These are phyloP conservation scores for Peromyscus attwateri DNA, from an alignment of 2,797 vertebrate genomes.

Conservation along the genomic window DNA sequence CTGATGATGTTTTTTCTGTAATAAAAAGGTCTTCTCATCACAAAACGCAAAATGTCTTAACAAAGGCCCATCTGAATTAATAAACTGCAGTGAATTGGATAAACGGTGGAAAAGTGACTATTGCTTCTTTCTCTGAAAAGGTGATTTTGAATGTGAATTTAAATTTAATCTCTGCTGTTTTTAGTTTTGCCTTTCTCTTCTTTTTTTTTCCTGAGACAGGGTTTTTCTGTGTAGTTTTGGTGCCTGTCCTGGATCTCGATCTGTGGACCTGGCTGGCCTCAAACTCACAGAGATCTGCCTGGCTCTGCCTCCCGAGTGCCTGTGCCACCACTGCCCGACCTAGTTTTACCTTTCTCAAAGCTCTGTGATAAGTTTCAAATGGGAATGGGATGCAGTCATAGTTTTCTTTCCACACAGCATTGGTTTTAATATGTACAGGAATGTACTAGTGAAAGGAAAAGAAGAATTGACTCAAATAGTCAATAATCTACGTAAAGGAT, in stretches of 20 bases:
- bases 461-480: not conserved
- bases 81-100: slow-evolving; percentile 30
- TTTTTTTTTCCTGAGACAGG: too few relatives aligned
- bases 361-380: slow-evolving; percentile 55
- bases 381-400: not conserved
- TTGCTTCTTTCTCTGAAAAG: slow-evolving; percentile 12
- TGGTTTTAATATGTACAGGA: not conserved
- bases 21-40: slow-evolving; percentile 38
- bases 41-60: slow-evolving; percentile 50
- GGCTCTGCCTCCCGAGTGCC: too few relatives aligned
- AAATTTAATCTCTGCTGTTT: slow-evolving; percentile 55
- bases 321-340: too few relatives aligned
- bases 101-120: slow-evolving; percentile 63
- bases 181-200: not conserved
- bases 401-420: not conserved
- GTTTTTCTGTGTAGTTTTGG: too few relatives aligned
- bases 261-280: too few relatives aligned
- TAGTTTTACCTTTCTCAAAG: not conserved
- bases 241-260: too few relatives aligned
- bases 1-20: not conserved
- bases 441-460: not conserved
- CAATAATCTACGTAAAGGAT: not conserved
- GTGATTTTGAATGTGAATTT: slow-evolving; percentile 63
- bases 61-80: slow-evolving; percentile 25
- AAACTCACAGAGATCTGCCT: too few relatives aligned